Conservation (phyloP, 1,140 invertebrate genomes). For the Popillia japonica region DNA sequence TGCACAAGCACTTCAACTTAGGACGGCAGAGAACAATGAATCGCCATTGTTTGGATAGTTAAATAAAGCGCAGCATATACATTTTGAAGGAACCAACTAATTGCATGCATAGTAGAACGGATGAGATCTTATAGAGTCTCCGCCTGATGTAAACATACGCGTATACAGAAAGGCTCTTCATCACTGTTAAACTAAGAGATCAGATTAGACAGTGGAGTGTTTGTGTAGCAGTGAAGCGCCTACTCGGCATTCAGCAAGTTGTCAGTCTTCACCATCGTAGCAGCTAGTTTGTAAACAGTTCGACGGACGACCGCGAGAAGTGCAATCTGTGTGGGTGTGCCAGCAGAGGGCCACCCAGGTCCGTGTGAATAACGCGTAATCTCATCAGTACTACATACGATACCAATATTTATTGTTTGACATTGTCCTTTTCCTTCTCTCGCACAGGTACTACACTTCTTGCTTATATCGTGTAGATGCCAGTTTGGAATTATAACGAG, state of each 20-base stretch:
- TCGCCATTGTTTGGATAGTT: slow-evolving; percentile 12
- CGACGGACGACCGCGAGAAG: slow-evolving; percentile 42
- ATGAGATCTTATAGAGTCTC: slow-evolving; percentile 8
- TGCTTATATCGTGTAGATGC: background rate
- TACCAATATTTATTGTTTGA: slow-evolving; percentile 33
- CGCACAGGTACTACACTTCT: background rate
- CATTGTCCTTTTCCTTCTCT: slow-evolving; percentile 7
- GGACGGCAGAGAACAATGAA: slow-evolving; percentile 8
- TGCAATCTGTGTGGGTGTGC: slow-evolving; percentile 42
- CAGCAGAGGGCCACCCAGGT: slow-evolving; percentile 43
- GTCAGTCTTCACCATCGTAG: slow-evolving; percentile 41
- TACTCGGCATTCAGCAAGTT: slow-evolving; percentile 45
- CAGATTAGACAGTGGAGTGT: slow-evolving; percentile 46
- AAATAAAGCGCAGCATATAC: slow-evolving; percentile 18
- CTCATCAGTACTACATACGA: slow-evolving; percentile 40
- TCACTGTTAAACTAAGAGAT: slow-evolving; percentile 43
- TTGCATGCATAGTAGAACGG: slow-evolving; percentile 16
- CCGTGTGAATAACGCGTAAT: slow-evolving; percentile 42
- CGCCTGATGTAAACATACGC: background rate
- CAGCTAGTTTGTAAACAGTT: slow-evolving; percentile 43
- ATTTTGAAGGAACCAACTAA: slow-evolving; percentile 30
- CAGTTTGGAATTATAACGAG: slow-evolving; percentile 35
- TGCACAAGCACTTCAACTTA: slow-evolving; percentile 16
- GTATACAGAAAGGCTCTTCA: slow-evolving; percentile 38
- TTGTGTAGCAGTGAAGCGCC: slow-evolving; percentile 42